These are phyloP conservation scores for Barbus barbus DNA, from an alignment of 2,113 vertebrate genomes.

Conservation along the genomic window DNA sequence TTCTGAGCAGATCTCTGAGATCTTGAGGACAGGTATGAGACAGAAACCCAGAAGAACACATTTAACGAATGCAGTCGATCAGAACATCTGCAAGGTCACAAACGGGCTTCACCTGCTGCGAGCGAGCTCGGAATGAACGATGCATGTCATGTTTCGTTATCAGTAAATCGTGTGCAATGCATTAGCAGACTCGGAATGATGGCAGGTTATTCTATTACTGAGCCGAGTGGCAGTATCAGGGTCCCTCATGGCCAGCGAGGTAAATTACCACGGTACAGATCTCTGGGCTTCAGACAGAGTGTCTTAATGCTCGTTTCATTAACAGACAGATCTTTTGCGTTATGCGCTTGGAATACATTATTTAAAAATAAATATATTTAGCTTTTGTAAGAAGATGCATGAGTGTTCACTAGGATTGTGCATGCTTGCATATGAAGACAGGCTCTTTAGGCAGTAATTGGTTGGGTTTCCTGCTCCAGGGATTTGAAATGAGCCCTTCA, in stretches of 20 bases:
- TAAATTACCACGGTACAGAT: too few relatives aligned
- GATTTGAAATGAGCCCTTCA: not conserved
- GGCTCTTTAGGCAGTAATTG: not conserved
- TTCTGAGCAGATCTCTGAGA: not conserved
- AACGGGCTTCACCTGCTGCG: slow-evolving; percentile 39
- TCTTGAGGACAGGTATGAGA: not conserved
- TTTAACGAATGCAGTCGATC: not conserved
- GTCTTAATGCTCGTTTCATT: not conserved
- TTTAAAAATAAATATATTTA: too few relatives aligned
- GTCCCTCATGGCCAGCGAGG: too few relatives aligned
- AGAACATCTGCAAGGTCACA: slow-evolving; percentile 75
- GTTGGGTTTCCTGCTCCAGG: not conserved
- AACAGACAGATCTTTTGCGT: too few relatives aligned
- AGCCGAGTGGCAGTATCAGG: not conserved
- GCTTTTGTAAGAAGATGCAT: not conserved
- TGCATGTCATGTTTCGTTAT: not conserved
- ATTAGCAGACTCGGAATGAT: not conserved
- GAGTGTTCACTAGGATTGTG: not conserved
- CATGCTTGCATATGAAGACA: not conserved
- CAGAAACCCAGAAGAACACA: not conserved
- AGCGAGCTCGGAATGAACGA: not conserved
- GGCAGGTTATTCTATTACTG: too few relatives aligned
- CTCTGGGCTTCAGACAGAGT: not conserved
- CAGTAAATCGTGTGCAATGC: not conserved
- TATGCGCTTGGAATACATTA: too few relatives aligned